Evolutionary conservation across 2,888 invertebrate genomes (phyloP).

Genomic region (Linhomoeus sp.): DNA sequence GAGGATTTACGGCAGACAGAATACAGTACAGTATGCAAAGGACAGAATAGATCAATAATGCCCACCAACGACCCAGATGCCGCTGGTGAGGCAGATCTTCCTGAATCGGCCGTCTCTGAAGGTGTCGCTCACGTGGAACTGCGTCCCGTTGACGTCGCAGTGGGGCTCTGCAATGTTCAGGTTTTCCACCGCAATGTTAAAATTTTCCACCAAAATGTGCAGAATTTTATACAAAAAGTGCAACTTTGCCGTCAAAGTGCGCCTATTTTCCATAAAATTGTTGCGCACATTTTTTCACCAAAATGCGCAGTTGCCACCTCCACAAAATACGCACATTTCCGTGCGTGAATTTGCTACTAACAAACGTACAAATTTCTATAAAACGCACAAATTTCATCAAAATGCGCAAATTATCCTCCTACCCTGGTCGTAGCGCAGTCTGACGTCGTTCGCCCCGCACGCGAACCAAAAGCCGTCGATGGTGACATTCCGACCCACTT

Average conservation of each 20-base stretch:
- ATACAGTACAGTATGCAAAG: too few relatives aligned
- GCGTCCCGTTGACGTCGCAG: slow-evolving; percentile 13
- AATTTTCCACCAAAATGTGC: background rate
- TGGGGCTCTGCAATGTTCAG: slow-evolving; percentile 11
- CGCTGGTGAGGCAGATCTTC: slow-evolving; percentile 21
- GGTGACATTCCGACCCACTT: slow-evolving; percentile 13
- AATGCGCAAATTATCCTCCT: too few relatives aligned
- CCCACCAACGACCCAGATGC: slow-evolving; percentile 16
- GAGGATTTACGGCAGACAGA: too few relatives aligned
- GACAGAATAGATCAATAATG: too few relatives aligned
- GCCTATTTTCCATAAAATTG: too few relatives aligned
- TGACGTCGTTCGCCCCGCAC: slow-evolving; percentile 10
- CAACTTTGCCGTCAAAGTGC: background rate
- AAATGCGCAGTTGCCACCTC: too few relatives aligned
- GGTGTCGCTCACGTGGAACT: slow-evolving; percentile 14
- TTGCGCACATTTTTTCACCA: too few relatives aligned
- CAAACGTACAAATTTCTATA: too few relatives aligned
- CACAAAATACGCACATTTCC: too few relatives aligned
- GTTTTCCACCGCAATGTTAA: background rate
- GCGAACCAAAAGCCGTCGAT: slow-evolving; percentile 18
- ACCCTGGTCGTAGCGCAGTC: slow-evolving; percentile 18
- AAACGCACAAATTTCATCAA: too few relatives aligned
- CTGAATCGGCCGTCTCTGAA: slow-evolving; percentile 18
- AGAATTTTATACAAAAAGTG: background rate
- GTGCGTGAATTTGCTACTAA: too few relatives aligned